Evolutionary conservation across 2,113 vertebrate species (phyloP).

Genomic region (Mustelus asterias): DNA sequence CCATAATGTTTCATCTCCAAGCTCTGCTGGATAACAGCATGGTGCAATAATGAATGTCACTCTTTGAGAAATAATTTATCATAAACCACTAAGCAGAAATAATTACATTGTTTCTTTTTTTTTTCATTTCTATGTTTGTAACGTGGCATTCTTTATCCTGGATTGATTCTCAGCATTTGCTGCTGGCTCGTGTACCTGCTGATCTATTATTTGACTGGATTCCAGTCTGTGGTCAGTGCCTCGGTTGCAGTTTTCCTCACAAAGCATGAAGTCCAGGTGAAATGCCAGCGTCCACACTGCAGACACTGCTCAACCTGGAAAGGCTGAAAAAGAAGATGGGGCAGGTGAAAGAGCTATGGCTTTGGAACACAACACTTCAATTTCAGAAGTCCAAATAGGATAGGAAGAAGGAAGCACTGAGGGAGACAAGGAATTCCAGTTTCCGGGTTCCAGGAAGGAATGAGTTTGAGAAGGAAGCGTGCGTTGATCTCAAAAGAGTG

Average conservation of each 20-base stretch:
- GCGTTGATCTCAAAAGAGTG: neutral
- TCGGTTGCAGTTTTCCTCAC: neutral
- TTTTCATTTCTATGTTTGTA: neutral
- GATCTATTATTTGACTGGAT: neutral
- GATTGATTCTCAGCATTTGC: neutral
- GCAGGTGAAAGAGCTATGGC: neutral
- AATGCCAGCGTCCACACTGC: neutral
- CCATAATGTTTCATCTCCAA: neutral
- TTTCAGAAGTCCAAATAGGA: neutral
- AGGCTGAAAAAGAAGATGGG: neutral
- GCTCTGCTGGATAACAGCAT: neutral
- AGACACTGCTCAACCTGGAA: neutral
- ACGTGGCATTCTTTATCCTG: neutral
- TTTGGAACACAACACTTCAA: neutral
- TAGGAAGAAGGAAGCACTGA: neutral
- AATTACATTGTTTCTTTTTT: neutral
- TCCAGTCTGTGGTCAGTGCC: neutral
- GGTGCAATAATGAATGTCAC: neutral
- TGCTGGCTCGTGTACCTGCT: too few relatives aligned
- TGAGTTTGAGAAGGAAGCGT: neutral
- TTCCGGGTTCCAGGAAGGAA: neutral
- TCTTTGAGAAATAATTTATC: neutral
- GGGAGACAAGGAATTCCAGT: too few relatives aligned
- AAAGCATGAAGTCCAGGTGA: neutral
- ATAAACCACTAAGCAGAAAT: neutral